These are phyloP conservation scores for Mythimna vitellina DNA, from an alignment of 2,888 invertebrate species.

Conservation along the genomic window DNA sequence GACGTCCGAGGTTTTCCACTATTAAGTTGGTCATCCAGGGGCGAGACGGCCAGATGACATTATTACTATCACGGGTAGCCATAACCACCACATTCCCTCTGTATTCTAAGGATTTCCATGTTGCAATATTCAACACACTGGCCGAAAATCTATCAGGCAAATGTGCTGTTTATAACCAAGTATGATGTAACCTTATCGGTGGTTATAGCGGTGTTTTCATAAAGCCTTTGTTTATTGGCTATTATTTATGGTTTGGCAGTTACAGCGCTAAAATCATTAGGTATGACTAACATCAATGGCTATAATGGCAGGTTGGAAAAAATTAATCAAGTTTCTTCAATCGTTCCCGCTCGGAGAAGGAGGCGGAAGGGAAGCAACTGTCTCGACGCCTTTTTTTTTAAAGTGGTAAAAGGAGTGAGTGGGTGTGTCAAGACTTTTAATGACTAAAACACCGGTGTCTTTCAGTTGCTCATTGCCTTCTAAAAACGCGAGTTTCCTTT, in stretches of 20 bases:
- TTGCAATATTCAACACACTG: neutral
- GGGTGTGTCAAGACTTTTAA: too few relatives aligned
- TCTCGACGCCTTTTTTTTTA: too few relatives aligned
- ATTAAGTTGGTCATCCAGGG: neutral
- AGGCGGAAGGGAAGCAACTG: too few relatives aligned
- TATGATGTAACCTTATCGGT: neutral
- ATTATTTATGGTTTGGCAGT: slow-evolving; percentile 17
- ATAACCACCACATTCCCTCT: neutral
- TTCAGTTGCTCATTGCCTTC: too few relatives aligned
- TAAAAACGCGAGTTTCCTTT: too few relatives aligned
- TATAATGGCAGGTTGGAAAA: neutral
- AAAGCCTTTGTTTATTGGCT: slow-evolving; percentile 21
- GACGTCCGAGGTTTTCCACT: neutral
- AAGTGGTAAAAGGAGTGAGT: too few relatives aligned
- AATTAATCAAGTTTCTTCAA: neutral
- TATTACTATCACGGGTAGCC: neutral
- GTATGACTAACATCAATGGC: neutral
- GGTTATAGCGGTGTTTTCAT: neutral
- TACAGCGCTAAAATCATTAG: neutral
- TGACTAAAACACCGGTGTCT: too few relatives aligned
- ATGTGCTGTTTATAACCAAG: neutral
- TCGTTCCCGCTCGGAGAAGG: too few relatives aligned
- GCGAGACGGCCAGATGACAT: neutral
- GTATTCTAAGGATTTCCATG: neutral
- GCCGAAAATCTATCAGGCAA: neutral